Base-by-base conservation (phyloP, 2,888 invertebrate species). In the Chaetogeoica ovagalla region DNA sequence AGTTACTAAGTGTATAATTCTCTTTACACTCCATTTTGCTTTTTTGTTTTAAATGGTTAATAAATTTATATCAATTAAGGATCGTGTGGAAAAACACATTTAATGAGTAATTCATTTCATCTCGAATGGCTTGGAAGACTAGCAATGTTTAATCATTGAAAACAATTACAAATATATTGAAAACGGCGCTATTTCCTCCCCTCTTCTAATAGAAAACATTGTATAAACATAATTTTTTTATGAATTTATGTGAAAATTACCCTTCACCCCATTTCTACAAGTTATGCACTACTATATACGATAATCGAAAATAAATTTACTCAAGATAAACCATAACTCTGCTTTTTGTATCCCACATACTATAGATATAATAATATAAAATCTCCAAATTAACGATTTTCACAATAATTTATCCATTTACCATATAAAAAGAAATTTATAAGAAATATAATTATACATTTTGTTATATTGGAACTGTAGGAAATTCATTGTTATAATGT, bases 11-110 rank as follows among this genome's bases (percentile, higher is more conserved):
- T 57, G 8, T 55, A 57, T 39, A 39, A 39, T 39, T 2, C 30
- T 73, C 37, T 19, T 71, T 75, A 9, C 55, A 43, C 13, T 9
- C 37, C n/a, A 21, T 57, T 57, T n/a, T 55, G n/a, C 57, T 70
- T 57, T 30, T 23, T 17, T 23, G 23, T 59, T 59, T 19, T 48
- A 76, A 66, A 66, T 76, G 13, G 2, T 75, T 15, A n/a, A 43
- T 43, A 75, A 59, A 39, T 66, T 19, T 75, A 9, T 9, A 59
- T 15, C 15, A 57, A 43, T 7, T 43, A 23, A 43, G 43, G 60
- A 5, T 3, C 30, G 23, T 2, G 19, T 60, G 19, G 30, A 8
- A 21, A 37, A 37, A 57, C 21, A 15, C 37, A 21, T 21, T 70
- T 63, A 63, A 37, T 8, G 30, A 7, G 17, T 37, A 9, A 39